phyloP scores from a whole-genome alignment of 2,113 vertebrate genomes.

The Cottus gobio region DNA sequence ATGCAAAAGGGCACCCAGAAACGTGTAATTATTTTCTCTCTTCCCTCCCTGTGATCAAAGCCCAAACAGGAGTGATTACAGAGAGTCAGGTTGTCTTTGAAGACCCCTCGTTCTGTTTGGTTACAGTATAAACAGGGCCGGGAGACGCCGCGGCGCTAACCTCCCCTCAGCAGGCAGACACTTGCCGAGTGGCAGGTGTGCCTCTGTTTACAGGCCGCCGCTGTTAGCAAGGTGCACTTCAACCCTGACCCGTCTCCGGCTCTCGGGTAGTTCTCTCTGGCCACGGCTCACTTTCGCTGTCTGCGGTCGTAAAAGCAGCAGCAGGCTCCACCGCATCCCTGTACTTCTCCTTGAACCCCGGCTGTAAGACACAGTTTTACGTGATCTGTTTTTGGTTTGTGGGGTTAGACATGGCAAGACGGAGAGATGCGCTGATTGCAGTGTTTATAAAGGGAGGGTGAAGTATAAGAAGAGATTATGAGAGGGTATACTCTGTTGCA shows the following conservation, averaged over 20 bases:
- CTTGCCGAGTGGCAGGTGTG: constrained; percentile 66
- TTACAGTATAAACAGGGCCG: constrained; percentile 66
- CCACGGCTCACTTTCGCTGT: constrained; percentile 44
- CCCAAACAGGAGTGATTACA: constrained; percentile 79
- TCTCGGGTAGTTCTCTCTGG: constrained; percentile 33
- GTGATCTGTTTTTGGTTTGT: constrained; percentile 67
- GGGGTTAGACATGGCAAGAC: constrained; percentile 44
- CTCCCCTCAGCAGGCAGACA: constrained; percentile 60
- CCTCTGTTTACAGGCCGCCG: constrained; percentile 60
- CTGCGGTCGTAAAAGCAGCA: constrained; percentile 14
- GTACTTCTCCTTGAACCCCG: constrained; percentile 40
- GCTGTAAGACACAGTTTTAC: constrained; percentile 45
- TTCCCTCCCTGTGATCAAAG: constrained; percentile 81
- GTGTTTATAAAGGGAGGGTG: constrained; percentile 63
- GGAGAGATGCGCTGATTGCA: constrained; percentile 68
- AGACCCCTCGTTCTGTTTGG: constrained; percentile 72
- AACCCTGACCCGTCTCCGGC: constrained; percentile 52
- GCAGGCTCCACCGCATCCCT: constrained; percentile 14
- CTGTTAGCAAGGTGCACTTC: constrained; percentile 47
- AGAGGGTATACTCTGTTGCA: constrained; percentile 30
- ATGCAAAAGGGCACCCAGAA: constrained; percentile 76
- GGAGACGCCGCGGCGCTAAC: constrained; percentile 44
- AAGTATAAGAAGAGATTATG: constrained; percentile 41
- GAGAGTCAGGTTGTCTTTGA: constrained; percentile 80
- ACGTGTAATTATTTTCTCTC: constrained; percentile 83